Evolutionary conservation across 92 coral and sea anemone species (phyloP), one percentile per base, ranked within the genome.

Genomic region (Palythoa grandis): DNA sequence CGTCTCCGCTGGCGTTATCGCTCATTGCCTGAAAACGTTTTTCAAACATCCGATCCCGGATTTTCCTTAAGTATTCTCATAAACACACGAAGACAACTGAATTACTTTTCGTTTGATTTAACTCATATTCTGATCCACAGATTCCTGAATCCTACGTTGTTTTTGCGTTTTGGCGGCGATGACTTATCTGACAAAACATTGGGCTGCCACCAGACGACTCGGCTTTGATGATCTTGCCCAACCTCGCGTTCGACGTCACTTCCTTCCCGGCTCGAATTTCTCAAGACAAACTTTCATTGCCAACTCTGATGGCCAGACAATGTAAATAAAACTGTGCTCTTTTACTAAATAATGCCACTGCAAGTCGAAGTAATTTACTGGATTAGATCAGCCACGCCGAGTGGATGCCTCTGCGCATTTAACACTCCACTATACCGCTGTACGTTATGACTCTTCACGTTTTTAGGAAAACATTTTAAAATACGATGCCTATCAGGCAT

Each of bases 231-330:
- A 80, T 66, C 56, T 80, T 66, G 75, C 90, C 89, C 78, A 69
- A 88, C 92, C 86, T 74, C 48, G n/a, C 22, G 50, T 50, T 23
- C 86, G 66, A 91, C 93, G 93, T 91, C 93, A 91, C 93, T 88
- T 91, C 93, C 93, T 88, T 88, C 19, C 69, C 76, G 82, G 63
- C 83, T 91, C 91, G 77, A 72, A 82, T 87, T 88, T 78, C 89
- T 80, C 75, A 80, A 63, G 58, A 70, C 43, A 65, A 16, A 56
- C 74, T 60, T 80, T 80, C 74, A 80, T 80, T 73, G 57, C 74
- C 38, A 66, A 35, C 19, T n/a, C 15, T 65, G 52, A 39, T 5
- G 47, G n/a, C 24, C 23, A 16, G 37, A 35, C 37, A 37, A 29
- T 53, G 7, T 35, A 3, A 52, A 67, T 7, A 43, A 57, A 52